These are phyloP conservation scores for Heliopora coerulea DNA, from an alignment of 92 coral and sea anemone species.

Conservation along the genomic window DNA sequence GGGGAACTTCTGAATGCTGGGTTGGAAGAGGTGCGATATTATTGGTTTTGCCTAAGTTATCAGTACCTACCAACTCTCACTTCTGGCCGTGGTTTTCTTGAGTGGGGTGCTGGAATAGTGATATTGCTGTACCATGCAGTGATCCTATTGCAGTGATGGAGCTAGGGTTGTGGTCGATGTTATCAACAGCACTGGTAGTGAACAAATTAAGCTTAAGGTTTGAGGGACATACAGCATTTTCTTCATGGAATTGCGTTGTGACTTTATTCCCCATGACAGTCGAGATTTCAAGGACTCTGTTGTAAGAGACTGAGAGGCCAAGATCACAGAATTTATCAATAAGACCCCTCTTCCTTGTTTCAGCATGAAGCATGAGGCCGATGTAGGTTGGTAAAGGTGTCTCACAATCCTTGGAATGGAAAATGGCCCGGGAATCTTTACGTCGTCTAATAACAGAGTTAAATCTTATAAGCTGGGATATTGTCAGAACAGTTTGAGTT, in stretches of 20 bases:
- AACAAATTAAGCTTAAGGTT: slow-evolving; percentile 40
- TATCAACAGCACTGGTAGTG: slow-evolving; percentile 66
- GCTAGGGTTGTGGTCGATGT: slow-evolving; percentile 69
- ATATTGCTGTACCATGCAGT: slow-evolving; percentile 8
- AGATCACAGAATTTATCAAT: slow-evolving; percentile 49
- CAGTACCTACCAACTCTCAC: slow-evolving; percentile 13
- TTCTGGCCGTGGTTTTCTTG: slow-evolving; percentile 51
- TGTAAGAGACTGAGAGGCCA: slow-evolving; percentile 63
- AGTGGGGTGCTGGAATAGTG: slow-evolving; percentile 53
- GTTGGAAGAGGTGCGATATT: no score
- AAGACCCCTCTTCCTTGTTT: slow-evolving; percentile 57
- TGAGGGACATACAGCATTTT: slow-evolving; percentile 63
- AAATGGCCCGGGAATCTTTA: slow-evolving; percentile 25
- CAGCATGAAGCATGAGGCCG: slow-evolving; percentile 58
- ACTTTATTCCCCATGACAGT: slow-evolving; percentile 66
- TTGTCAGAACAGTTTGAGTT: slow-evolving; percentile 49
- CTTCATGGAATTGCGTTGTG: slow-evolving; percentile 47
- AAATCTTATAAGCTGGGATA: slow-evolving; percentile 58
- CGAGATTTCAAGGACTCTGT: slow-evolving; percentile 60
- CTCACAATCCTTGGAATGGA: slow-evolving; percentile 51
- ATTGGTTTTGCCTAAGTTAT: no score
- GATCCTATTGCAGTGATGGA: slow-evolving; percentile 33
- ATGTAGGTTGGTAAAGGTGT: slow-evolving; percentile 14
- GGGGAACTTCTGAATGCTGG: no score
- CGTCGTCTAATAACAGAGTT: slow-evolving; percentile 49